A percentile compares a stretch with the other conserved stretches of the same genome.
These are phyloP conservation scores for Sialis lutaria DNA, from an alignment of 2,888 invertebrate species.

Conservation along the genomic window DNA sequence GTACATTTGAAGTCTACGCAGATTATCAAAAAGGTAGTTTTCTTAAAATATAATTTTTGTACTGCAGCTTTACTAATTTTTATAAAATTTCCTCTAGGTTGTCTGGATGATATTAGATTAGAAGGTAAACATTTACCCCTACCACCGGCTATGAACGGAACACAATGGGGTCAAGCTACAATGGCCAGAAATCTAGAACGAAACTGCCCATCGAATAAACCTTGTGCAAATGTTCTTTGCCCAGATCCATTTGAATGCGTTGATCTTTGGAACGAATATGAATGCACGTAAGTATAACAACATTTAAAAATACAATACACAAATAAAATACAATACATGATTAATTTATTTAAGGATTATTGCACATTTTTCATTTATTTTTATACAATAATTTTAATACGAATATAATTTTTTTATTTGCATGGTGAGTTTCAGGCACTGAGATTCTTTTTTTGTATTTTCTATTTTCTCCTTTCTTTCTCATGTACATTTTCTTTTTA, in stretches of 20 bases:
- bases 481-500: neutral
- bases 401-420: neutral
- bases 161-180: constrained; percentile 89
- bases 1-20: constrained; percentile 86
- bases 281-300: constrained; percentile 78
- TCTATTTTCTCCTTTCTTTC: constrained; percentile 1
- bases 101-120: constrained; percentile 67
- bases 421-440: neutral
- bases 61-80: neutral
- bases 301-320: neutral
- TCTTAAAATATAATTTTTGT: neutral
- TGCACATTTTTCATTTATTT: neutral
- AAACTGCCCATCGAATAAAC: constrained; percentile 88
- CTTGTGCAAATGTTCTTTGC: constrained; percentile 87
- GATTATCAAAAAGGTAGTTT: constrained; percentile 77
- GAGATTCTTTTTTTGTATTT: constrained; percentile 1
- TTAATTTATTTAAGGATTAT: neutral
- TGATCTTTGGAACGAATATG: constrained; percentile 95
- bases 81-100: constrained; percentile 33
- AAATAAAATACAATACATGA: no score
- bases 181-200: constrained; percentile 83
- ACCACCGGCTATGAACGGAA: constrained; percentile 87
- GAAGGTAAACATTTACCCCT: constrained; percentile 91
- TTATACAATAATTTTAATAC: neutral
- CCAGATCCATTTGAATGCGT: constrained; percentile 88